Percentiles rank a stretch among this genome's conserved stretches.
These are phyloP conservation scores for Zeuzera pyrina DNA, from an alignment of 2,888 invertebrate genomes.

Conservation along the genomic window DNA sequence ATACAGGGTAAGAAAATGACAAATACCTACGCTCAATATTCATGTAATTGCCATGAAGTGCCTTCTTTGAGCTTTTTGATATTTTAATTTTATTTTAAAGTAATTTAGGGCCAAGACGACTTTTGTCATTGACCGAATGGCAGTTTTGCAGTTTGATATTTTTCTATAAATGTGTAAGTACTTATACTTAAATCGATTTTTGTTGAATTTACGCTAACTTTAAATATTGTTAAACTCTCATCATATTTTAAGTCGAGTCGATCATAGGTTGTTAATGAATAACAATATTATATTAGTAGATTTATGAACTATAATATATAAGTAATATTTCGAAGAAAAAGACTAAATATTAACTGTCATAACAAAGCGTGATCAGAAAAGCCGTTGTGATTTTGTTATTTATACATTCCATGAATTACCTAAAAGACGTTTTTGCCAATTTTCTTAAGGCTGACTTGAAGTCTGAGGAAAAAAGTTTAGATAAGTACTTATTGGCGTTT, in stretches of 20 bases:
- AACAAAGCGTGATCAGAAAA: no score
- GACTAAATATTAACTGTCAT: no score
- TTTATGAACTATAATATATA: no score
- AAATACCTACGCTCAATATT: conserved; percentile 6
- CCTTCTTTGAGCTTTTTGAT: neutral
- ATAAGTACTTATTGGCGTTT: conserved; percentile 24
- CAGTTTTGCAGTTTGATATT: conserved; percentile 6
- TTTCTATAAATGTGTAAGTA: conserved; percentile 6
- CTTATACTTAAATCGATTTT: conserved; percentile 20
- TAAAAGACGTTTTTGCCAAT: conserved; percentile 48
- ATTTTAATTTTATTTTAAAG: neutral
- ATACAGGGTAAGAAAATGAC: conserved; percentile 10
- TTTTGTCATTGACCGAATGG: conserved; percentile 1
- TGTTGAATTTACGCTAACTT: conserved; percentile 46
- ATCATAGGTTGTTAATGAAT: conserved; percentile 33
- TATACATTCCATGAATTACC: conserved; percentile 55
- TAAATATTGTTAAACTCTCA: conserved; percentile 55
- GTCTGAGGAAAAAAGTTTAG: conserved; percentile 33
- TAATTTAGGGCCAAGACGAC: neutral
- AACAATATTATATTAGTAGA: no score
- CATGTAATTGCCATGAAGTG: neutral
- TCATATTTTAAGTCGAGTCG: conserved; percentile 29
- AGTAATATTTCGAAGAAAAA: no score
- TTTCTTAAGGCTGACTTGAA: conserved; percentile 47
- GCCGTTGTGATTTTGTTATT: conserved; percentile 32